Base-by-base conservation (phyloP, 2,888 invertebrate species). In the Acanthosepion esculentum region DNA sequence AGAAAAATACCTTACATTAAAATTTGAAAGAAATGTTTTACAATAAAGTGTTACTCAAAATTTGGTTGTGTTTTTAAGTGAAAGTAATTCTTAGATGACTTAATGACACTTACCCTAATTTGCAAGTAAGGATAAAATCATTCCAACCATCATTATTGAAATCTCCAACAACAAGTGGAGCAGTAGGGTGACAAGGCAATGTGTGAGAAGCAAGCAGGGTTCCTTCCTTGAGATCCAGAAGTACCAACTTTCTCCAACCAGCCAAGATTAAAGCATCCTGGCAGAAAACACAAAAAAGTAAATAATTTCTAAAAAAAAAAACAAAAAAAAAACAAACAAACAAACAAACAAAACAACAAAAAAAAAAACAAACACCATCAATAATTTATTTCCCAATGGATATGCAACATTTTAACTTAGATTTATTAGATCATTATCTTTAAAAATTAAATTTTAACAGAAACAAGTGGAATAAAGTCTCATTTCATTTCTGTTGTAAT, bases 111-210 rank as follows among this genome's bases (percentile, higher is more conserved):
- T 95, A 97, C 97, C 97, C 97, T 94, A 96, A 95, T 95, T 96
- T 96, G 95, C 97, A 97, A 7, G 96, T 96, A 48, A 97, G 95
- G 64, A 97, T 96, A 59, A 97, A 95, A 95, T 97, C 97, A 95
- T 96, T 97, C 94, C 96, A 95, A 12, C 97, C 97, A 95, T 97
- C 97, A 94, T 97, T 96, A 95, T 97, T 96, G 95, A 97, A 97
- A 95, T 97, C 97, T 3, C 96, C 97, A 50, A 96, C 95, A 53
- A 97, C 96, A 33, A 97, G 96, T 0, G 96, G 96, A 50, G 96
- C 96, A n/a, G 96, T 96, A 12, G 97, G 96, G 20, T 96, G 96
- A 92, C 97, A 97, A 15, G 97, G 97, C 59, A 97, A 95, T 23
- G 96, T 96, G 95, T 97, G 97, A 93, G 96, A 96, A 12, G 96